Base-by-base conservation (phyloP, 1,140 invertebrate species). In the Monochamus saltuarius region DNA sequence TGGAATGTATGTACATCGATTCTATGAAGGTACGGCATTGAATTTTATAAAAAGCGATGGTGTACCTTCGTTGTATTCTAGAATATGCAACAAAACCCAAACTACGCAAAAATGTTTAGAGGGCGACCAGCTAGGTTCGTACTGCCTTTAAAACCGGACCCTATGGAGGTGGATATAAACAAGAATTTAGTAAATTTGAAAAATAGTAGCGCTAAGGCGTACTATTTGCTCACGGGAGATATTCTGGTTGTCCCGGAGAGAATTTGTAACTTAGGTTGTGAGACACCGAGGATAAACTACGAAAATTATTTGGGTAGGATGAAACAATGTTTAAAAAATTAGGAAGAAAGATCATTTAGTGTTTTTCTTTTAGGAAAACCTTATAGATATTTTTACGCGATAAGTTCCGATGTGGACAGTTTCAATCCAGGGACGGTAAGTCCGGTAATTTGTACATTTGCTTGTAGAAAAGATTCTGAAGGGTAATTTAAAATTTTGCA, bases 311-410 rank as follows among this genome's bases (percentile, higher is more conserved):
- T 88, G 54, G 90, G 90, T 67, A 79, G 73, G 57, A 55, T 34
- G n/a, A n/a, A n/a, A n/a, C 7, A 14, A 13, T 37, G 13, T 50
- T 42, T 2, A 37, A 50, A 2, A 2, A 19, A 57, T 9, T 36
- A 1, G n/a, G 34, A 2, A 6, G 13, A 7, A 49, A 8, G 9
- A 47, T 29, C 11, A 36, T 1, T 35, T 38, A 39, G 7, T 36
- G 1, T 57, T 35, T 7, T 59, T 40, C 55, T 72, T 68, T 53
- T 68, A 82, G 84, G 82, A 42, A 83, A 79, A 62, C 78, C 82
- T 7, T 95, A 96, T 73, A 80, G 85, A 55, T 95, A 90, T 75
- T 95, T 94, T 73, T 96, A 95, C 71, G 92, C 90, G 0, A 93
- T 94, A 43, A 91, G 90, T 61, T 89, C 89, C 10, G 91, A 94